Conservation (phyloP, 2,888 invertebrate genomes). For the Thera britannica region DNA sequence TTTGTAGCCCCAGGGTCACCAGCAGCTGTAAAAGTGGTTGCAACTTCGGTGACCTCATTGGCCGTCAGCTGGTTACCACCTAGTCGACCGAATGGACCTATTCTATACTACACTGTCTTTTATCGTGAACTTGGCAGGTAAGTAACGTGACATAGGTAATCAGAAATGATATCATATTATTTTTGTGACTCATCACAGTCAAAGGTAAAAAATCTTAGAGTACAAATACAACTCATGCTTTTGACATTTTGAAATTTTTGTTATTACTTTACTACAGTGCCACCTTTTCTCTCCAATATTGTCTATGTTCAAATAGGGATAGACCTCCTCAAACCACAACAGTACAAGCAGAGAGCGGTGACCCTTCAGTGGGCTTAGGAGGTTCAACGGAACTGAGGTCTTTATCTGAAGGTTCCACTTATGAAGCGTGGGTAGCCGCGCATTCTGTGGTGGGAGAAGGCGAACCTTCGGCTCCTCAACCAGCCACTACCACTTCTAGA, state of each 20-base stretch:
- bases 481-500: conserved; percentile 90
- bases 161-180: not conserved
- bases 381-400: conserved; percentile 87
- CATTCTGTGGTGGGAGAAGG: conserved; percentile 93
- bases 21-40: conserved; percentile 92
- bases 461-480: conserved; percentile 90
- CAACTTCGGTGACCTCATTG: conserved; percentile 92
- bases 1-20: conserved; percentile 92
- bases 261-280: too few relatives aligned
- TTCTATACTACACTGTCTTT: conserved; percentile 93
- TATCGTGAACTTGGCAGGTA: conserved; percentile 88
- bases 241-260: too few relatives aligned
- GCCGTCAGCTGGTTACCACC: conserved; percentile 95
- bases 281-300: too few relatives aligned
- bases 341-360: conserved; percentile 72
- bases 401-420: conserved; percentile 89
- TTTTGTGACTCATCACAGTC: not conserved
- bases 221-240: too few relatives aligned
- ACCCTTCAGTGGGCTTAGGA: conserved; percentile 71
- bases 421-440: conserved; percentile 95
- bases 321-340: conserved; percentile 77
- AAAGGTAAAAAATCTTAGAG: not conserved
- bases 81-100: conserved; percentile 91
- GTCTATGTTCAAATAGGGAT: conserved; percentile 55
- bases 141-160: not conserved